Evolutionary conservation across 2,888 invertebrate species (phyloP), one percentile per base, ranked within the genome.

Genomic region (Linyphia triangularis): DNA sequence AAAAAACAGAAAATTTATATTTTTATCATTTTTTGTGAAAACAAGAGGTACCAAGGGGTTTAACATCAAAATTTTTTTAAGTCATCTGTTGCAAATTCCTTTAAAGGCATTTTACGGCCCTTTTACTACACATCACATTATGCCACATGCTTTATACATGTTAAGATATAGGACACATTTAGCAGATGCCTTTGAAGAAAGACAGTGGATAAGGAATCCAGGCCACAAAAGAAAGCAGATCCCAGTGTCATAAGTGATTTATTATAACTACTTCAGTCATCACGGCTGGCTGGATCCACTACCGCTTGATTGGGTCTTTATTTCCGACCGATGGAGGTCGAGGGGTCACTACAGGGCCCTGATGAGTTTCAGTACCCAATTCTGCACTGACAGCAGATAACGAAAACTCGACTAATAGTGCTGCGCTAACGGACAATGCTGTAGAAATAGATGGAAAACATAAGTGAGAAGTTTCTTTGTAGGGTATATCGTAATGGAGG

Each of bases 241-340:
- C 78, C 65, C 63, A 70, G 24, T 81, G 86, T 88, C 86, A 88
- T 88, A 88, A 88, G 86, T 88, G 81, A 88, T 88, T 88, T 88
- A n/a, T n/a, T n/a, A 88, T 88, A 88, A 88, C 86, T 88, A 88
- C 86, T 88, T 88, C 81, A 88, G 81, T 30, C 81, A 75, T 67
- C 67, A 75, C 24, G 86, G 86, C 69, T 28, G 81, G 61, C 37
- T 81, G 81, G 70, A 33, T 30, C 37, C 81, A 40, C 73, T 75
- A 43, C 59, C 86, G 86, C 81, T 88, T 88, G 81, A 88, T 88
- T 81, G 86, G 81, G 69, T 51, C 86, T 81, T 69, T 81, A 88
- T 88, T 88, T 88, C 86, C 86, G 81, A 86, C 67, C 81, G 57
- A 63, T 33, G 63, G 51, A 19, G 67, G 81, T 73, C 73, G 67